phyloP scores from a whole-genome alignment of 1,140 invertebrate genomes.

The Formica exsecta region DNA sequence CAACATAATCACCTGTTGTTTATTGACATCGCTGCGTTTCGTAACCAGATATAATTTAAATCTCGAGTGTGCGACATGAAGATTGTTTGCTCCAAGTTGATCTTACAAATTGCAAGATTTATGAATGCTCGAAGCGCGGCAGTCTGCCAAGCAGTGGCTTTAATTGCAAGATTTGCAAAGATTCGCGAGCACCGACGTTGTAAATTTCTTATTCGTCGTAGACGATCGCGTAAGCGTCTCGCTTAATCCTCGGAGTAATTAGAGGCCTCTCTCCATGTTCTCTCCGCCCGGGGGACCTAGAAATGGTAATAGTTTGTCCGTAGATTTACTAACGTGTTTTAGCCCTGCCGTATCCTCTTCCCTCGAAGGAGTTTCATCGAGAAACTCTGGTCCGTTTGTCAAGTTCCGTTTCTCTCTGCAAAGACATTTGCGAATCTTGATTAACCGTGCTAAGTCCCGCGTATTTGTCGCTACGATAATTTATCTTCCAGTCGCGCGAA shows the following conservation, averaged over 20 bases:
- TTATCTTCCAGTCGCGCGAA: conserved; percentile 2
- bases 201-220: conserved; percentile 48
- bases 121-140: conserved; percentile 44
- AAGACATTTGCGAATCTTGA: conserved; percentile 36
- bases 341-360: neutral
- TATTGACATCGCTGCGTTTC: neutral
- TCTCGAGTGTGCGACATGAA: conserved; percentile 25
- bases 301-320: conserved; percentile 40
- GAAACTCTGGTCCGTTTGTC: conserved; percentile 40
- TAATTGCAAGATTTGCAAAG: conserved; percentile 55
- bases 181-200: conserved; percentile 46
- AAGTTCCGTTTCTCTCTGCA: neutral
- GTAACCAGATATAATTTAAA: conserved; percentile 39
- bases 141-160: conserved; percentile 51
- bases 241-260: conserved; percentile 53
- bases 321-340: conserved; percentile 57
- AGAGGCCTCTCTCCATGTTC: conserved; percentile 49
- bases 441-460: neutral
- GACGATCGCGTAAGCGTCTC: conserved; percentile 32
- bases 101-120: conserved; percentile 49
- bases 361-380: neutral
- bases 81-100: conserved; percentile 54
- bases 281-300: neutral
- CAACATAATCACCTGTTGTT: conserved; percentile 16
- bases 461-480: neutral